Percentiles rank a stretch among this genome's conserved stretches.
phyloP scores from a whole-genome alignment of 2,113 vertebrate genomes.

The Silurus meridionalis region DNA sequence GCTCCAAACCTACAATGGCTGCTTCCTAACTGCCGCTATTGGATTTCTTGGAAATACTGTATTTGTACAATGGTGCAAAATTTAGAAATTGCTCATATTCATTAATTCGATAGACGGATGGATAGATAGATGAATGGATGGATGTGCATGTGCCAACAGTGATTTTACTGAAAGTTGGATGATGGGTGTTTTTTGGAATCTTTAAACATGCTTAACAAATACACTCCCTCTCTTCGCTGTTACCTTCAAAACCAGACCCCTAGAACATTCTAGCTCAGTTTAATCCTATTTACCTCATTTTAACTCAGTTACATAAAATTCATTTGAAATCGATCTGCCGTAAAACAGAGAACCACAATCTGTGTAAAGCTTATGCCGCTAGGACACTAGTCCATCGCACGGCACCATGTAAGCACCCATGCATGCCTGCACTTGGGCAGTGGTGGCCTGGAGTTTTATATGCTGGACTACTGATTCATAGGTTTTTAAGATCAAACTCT shows the following conservation, averaged over 20 bases:
- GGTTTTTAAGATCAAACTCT: neutral
- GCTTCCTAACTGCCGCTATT: constrained; percentile 46
- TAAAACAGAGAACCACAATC: no score
- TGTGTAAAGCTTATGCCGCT: no score
- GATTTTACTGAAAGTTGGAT: neutral
- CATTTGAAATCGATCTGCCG: neutral
- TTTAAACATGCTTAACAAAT: neutral
- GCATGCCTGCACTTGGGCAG: neutral
- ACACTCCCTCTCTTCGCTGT: neutral
- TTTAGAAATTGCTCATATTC: neutral
- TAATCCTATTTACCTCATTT: neutral
- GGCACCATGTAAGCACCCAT: neutral
- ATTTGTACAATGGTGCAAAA: neutral
- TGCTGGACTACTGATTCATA: neutral
- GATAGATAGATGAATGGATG: no score
- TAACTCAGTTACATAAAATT: neutral
- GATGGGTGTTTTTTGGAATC: neutral
- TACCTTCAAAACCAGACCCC: neutral
- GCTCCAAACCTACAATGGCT: constrained; percentile 57
- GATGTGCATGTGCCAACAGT: neutral
- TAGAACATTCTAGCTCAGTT: neutral
- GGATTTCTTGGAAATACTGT: neutral
- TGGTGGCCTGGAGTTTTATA: neutral
- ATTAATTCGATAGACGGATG: neutral
- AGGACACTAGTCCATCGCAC: neutral